Evolutionary conservation across 2,888 invertebrate species (phyloP).

Genomic region (Nesidiocoris tenuis): DNA sequence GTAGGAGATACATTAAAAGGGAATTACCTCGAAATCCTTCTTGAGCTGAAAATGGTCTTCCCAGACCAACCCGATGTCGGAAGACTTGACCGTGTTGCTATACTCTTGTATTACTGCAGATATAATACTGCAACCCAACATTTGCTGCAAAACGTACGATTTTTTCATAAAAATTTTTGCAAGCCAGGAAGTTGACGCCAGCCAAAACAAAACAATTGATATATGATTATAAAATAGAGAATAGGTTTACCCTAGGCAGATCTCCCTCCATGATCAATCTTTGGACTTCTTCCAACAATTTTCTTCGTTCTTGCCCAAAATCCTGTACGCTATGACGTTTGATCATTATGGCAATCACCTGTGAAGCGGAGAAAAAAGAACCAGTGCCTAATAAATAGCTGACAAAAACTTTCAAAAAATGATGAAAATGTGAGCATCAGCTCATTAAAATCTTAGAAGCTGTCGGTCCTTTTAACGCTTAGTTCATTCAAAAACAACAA

Average conservation of each 20-base stretch:
- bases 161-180: neutral
- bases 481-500: no score
- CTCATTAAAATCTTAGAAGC: neutral
- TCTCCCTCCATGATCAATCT: conserved; percentile 71
- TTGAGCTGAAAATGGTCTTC: conserved; percentile 64
- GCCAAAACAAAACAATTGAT: no score
- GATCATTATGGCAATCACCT: conserved; percentile 83
- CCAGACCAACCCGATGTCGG: conserved; percentile 85
- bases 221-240: no score
- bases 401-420: neutral
- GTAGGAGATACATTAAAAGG: neutral
- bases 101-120: conserved; percentile 84
- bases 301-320: conserved; percentile 66
- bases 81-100: conserved; percentile 78
- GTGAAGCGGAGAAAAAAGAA: conserved; percentile 52
- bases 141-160: conserved; percentile 61
- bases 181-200: no score
- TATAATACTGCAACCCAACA: conserved; percentile 80
- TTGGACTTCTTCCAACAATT: conserved; percentile 71
- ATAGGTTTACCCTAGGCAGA: conserved; percentile 62
- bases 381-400: no score
- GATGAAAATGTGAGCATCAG: neutral
- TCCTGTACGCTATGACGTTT: conserved; percentile 75
- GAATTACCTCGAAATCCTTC: conserved; percentile 20
- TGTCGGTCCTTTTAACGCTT: neutral